phyloP scores from a whole-genome alignment of 2,797 vertebrate species.

The Podarcis siculus region DNA sequence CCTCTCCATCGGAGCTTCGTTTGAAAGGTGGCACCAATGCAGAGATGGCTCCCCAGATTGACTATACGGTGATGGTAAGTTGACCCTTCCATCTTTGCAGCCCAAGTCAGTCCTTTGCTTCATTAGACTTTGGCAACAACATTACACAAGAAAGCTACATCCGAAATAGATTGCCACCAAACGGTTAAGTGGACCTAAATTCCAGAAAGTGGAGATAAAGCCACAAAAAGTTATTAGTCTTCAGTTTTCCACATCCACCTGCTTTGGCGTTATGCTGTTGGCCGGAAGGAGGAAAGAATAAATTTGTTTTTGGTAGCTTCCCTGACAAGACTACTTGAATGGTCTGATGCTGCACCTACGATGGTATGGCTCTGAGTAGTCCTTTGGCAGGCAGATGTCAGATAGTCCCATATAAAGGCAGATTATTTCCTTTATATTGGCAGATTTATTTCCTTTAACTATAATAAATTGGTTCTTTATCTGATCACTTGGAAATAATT shows the following conservation, averaged over 20 bases:
- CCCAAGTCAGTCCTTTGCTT: slow-evolving; percentile 12
- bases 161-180: neutral
- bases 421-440: neutral
- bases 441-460: neutral
- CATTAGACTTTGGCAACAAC: neutral
- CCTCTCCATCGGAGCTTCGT: slow-evolving; percentile 85
- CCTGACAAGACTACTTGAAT: neutral
- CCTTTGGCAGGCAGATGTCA: neutral
- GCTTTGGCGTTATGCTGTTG: neutral
- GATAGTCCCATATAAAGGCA: neutral
- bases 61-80: slow-evolving; percentile 91
- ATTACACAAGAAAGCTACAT: neutral
- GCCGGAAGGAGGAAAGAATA: neutral
- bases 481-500: neutral
- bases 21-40: slow-evolving; percentile 96
- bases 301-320: neutral
- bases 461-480: neutral
- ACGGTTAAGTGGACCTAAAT: neutral
- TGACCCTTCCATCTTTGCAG: slow-evolving; percentile 25
- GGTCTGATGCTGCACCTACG: neutral
- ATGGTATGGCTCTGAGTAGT: neutral
- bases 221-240: neutral
- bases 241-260: neutral
- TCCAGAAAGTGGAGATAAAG: neutral
- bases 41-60: slow-evolving; percentile 98